A percentile compares a stretch with the other conserved stretches of the same genome.
Conservation (phyloP, 1,140 invertebrate genomes). For the Aphaenogaster floridana region DNA sequence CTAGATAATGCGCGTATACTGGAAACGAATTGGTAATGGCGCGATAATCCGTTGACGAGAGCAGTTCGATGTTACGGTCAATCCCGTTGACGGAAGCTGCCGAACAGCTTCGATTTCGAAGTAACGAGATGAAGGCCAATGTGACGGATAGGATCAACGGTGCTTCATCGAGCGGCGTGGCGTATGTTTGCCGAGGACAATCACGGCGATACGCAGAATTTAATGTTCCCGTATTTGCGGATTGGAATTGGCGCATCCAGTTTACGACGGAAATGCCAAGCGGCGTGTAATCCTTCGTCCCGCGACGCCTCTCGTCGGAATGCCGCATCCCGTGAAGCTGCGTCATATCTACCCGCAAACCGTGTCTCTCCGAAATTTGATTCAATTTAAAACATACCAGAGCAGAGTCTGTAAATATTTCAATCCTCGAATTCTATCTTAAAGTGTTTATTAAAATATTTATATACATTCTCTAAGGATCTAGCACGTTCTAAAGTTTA, state of each 20-base stretch:
- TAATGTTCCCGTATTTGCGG: slow-evolving; percentile 50
- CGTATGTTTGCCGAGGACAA: slow-evolving; percentile 40
- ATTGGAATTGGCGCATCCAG: slow-evolving; percentile 46
- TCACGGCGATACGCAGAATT: slow-evolving; percentile 50
- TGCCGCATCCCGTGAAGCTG: background rate
- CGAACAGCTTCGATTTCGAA: slow-evolving; percentile 49
- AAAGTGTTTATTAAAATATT: slow-evolving; percentile 1
- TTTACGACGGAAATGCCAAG: slow-evolving; percentile 61
- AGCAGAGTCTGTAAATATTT: background rate
- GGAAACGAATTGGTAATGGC: slow-evolving; percentile 47
- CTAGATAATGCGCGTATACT: slow-evolving; percentile 18
- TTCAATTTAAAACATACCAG: background rate
- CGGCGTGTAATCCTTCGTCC: slow-evolving; percentile 36
- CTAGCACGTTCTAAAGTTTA: background rate
- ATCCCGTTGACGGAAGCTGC: slow-evolving; percentile 27
- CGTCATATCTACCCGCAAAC: background rate
- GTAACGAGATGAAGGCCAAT: slow-evolving; percentile 49
- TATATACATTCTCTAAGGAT: background rate
- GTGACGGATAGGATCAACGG: slow-evolving; percentile 38
- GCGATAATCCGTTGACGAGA: slow-evolving; percentile 56
- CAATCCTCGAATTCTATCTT: background rate
- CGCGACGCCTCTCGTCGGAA: background rate
- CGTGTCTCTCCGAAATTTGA: background rate
- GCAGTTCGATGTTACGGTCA: slow-evolving; percentile 36
- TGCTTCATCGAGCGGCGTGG: background rate